Conservation (phyloP, 2,888 invertebrate species). For the Philereme vetulata region DNA sequence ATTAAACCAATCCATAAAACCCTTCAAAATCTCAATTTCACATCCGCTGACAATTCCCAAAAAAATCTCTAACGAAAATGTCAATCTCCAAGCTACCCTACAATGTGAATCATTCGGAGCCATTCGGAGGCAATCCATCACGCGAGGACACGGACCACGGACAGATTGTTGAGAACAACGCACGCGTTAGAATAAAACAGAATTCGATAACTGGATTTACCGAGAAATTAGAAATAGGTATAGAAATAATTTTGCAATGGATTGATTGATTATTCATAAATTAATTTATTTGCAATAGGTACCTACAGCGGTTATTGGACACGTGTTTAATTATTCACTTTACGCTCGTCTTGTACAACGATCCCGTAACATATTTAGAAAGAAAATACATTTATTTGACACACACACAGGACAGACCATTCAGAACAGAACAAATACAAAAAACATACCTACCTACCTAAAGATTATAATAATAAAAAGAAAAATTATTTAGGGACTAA, state of each 20-base stretch:
- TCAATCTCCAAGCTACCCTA: slow-evolving; percentile 45
- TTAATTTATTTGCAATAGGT: no score
- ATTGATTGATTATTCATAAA: no score
- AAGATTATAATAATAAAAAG: no score
- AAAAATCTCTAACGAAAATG: slow-evolving; percentile 49
- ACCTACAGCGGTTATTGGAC: no score
- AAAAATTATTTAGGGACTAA: no score
- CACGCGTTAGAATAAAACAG: slow-evolving; percentile 38
- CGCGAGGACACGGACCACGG: slow-evolving; percentile 38
- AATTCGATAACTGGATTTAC: slow-evolving; percentile 31
- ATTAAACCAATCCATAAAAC: not conserved
- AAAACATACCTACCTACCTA: no score
- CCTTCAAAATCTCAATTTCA: slow-evolving; percentile 31
- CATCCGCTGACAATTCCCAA: slow-evolving; percentile 26
- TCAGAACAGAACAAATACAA: no score
- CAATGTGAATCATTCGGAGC: slow-evolving; percentile 39
- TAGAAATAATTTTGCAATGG: not conserved
- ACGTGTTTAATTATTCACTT: no score
- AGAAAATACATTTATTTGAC: no score
- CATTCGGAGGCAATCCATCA: slow-evolving; percentile 49
- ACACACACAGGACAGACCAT: no score
- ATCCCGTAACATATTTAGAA: no score
- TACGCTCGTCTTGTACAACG: no score
- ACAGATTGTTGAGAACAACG: slow-evolving; percentile 50
- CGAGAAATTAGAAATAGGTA: slow-evolving; percentile 7